These are phyloP conservation scores for Ctena decussata DNA, from an alignment of 2,888 invertebrate genomes.

Conservation along the genomic window DNA sequence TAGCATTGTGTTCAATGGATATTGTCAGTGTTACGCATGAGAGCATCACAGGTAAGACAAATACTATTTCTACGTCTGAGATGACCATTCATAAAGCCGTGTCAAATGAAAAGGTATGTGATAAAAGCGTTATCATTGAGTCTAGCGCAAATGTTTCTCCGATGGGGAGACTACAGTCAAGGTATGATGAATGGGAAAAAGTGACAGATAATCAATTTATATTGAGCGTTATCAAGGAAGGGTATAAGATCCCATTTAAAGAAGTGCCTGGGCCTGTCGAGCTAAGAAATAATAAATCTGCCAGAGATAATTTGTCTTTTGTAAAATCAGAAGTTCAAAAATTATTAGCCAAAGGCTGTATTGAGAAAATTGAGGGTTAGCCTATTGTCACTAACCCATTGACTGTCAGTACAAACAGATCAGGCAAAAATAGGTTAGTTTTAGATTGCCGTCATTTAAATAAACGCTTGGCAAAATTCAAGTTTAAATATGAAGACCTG, in stretches of 20 bases:
- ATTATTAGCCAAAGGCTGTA: neutral
- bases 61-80: neutral
- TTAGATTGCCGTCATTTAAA: conserved; percentile 15
- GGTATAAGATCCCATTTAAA: conserved; percentile 12
- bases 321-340: neutral
- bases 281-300: conserved; percentile 8
- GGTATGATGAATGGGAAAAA: neutral
- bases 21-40: neutral
- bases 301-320: too few species aligned
- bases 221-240: neutral
- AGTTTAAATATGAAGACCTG: conserved; percentile 9
- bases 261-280: neutral
- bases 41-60: neutral
- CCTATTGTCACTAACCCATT: conserved; percentile 1
- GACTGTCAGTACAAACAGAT: conserved; percentile 1
- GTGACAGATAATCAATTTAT: neutral
- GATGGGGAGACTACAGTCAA: neutral
- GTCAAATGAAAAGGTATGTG: neutral
- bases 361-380: neutral
- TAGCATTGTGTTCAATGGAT: neutral
- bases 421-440: conserved; percentile 5
- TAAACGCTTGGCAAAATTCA: neutral
- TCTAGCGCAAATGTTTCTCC: neutral
- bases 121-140: neutral
- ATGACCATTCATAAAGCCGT: neutral